phyloP scores from a whole-genome alignment of 2,113 vertebrate species.

The Rhinolophus sinicus region DNA sequence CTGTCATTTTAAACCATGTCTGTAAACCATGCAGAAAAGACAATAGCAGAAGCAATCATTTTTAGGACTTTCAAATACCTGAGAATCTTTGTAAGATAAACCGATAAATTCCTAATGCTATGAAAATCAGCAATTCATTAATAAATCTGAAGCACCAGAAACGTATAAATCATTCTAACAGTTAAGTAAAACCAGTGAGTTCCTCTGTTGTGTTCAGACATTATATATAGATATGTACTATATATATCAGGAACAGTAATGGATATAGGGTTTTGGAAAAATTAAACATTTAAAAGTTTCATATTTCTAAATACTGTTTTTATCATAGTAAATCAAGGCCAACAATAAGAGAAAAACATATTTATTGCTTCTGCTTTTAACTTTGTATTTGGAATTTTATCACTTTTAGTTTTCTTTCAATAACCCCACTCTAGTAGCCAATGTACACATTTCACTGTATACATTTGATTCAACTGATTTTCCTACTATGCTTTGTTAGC shows the following conservation, averaged over 20 bases:
- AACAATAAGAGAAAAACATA: constrained; percentile 9
- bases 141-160: constrained; percentile 41
- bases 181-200: constrained; percentile 25
- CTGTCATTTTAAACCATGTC: constrained; percentile 77
- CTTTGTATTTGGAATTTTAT: constrained; percentile 27
- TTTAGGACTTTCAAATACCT: constrained; percentile 71
- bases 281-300: constrained; percentile 31
- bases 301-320: constrained; percentile 49
- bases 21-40: constrained; percentile 74
- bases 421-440: not conserved
- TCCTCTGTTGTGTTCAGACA: constrained; percentile 11
- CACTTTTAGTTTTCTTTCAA: constrained; percentile 44
- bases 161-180: constrained; percentile 32
- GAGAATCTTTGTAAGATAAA: constrained; percentile 65
- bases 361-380: constrained; percentile 12
- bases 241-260: not conserved
- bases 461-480: not conserved
- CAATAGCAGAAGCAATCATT: constrained; percentile 64
- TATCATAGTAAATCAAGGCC: not conserved
- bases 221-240: not conserved
- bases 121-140: constrained; percentile 68
- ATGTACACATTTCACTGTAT: not conserved
- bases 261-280: not conserved
- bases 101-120: constrained; percentile 52
- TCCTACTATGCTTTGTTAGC: not conserved